Conservation (phyloP, 1,140 invertebrate genomes). For the Pteromalus puparum region DNA sequence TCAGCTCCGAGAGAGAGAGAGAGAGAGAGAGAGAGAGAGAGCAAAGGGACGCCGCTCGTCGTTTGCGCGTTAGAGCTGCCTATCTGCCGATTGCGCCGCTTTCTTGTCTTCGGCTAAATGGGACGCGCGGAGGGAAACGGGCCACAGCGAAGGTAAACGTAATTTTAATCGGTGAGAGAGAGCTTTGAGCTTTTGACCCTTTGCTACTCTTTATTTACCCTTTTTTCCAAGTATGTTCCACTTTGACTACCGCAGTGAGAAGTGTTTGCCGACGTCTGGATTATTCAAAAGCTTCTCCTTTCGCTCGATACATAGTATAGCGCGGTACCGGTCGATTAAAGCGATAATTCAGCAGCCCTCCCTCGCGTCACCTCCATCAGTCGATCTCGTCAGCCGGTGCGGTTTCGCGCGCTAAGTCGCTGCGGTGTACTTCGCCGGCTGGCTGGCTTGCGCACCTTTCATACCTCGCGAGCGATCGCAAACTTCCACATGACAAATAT, state of each 20-base stretch:
- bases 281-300: no score
- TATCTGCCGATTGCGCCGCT: background rate
- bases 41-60: background rate
- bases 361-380: background rate
- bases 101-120: background rate
- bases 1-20: no score
- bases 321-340: no score
- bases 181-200: constrained; percentile 10
- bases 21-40: no score
- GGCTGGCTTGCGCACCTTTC: background rate
- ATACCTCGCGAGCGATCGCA: background rate
- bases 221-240: no score
- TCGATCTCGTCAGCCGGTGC: background rate
- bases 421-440: background rate
- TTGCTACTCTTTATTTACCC: background rate
- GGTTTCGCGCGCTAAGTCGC: constrained; percentile 5
- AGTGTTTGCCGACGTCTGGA: no score
- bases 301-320: no score
- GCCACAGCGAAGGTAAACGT: background rate
- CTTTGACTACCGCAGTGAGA: no score
- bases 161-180: background rate
- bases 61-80: background rate
- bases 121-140: background rate
- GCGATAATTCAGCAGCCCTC: background rate
- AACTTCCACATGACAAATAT: constrained; percentile 3